Evolutionary conservation across 2,888 invertebrate genomes (phyloP).

Genomic region (Dynastes grantii): DNA sequence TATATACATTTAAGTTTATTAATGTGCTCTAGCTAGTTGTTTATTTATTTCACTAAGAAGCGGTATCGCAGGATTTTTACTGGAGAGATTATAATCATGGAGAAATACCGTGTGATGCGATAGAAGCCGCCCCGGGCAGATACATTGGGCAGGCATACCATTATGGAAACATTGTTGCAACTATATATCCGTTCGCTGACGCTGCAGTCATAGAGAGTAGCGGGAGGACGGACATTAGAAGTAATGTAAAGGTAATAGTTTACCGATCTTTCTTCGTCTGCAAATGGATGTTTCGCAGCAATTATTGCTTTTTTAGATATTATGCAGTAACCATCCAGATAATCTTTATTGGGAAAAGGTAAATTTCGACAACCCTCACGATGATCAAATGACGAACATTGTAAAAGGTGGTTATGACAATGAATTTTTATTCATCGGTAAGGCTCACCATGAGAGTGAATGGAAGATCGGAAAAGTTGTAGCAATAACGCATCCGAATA

Average conservation of each 20-base stretch:
- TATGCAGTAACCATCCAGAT: background rate
- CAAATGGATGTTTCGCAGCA: background rate
- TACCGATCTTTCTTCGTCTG: too few species aligned
- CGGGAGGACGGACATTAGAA: background rate
- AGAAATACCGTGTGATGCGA: conserved; percentile 9
- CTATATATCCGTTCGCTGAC: background rate
- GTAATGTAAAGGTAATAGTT: conserved; percentile 3
- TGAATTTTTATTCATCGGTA: conserved; percentile 1
- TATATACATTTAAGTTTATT: background rate
- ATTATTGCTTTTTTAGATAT: conserved; percentile 12
- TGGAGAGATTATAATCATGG: conserved; percentile 24
- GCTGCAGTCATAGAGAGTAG: background rate
- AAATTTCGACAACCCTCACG: background rate
- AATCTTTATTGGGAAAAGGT: conserved; percentile 26
- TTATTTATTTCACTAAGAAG: background rate
- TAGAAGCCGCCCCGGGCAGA: conserved; percentile 6
- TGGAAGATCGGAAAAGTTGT: conserved; percentile 26
- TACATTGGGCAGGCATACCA: conserved; percentile 11
- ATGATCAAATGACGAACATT: background rate
- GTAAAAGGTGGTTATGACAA: conserved; percentile 24
- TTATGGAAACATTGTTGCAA: background rate
- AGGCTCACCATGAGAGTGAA: background rate
- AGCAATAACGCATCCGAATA: background rate
- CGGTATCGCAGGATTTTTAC: conserved; percentile 1
- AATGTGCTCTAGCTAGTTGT: background rate